Conservation (phyloP, 2,113 vertebrate genomes). For the Lonchura striata region DNA sequence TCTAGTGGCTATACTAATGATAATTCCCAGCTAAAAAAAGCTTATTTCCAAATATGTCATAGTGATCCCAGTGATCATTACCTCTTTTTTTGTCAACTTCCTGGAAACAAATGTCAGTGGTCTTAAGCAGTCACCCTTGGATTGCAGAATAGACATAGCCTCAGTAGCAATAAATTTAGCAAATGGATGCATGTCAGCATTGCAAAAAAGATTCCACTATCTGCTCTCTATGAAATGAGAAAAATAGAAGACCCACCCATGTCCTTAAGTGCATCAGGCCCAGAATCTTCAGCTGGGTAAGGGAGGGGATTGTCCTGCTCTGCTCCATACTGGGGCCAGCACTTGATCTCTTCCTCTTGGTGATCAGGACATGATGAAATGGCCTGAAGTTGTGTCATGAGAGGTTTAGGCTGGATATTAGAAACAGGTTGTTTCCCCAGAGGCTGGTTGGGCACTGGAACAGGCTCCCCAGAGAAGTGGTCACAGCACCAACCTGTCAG, state of each 20-base stretch:
- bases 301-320: rapidly evolving
- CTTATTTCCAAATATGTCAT: neutral
- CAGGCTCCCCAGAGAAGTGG: neutral
- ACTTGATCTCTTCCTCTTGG: neutral
- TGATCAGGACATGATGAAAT: neutral
- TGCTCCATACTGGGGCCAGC: neutral
- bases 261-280: neutral
- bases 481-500: neutral
- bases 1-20: neutral
- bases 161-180: neutral
- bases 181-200: neutral
- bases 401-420: neutral
- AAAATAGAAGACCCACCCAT: too few relatives aligned
- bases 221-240: neutral
- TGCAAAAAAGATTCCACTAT: neutral
- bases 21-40: neutral
- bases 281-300: neutral
- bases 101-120: neutral
- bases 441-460: neutral
- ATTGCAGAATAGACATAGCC: neutral
- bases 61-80: neutral
- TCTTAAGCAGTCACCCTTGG: neutral
- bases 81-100: neutral
- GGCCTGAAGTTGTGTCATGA: neutral
- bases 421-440: neutral